These are phyloP conservation scores for Podocnemis expansa DNA, from an alignment of 2,113 vertebrate genomes.

Conservation along the genomic window DNA sequence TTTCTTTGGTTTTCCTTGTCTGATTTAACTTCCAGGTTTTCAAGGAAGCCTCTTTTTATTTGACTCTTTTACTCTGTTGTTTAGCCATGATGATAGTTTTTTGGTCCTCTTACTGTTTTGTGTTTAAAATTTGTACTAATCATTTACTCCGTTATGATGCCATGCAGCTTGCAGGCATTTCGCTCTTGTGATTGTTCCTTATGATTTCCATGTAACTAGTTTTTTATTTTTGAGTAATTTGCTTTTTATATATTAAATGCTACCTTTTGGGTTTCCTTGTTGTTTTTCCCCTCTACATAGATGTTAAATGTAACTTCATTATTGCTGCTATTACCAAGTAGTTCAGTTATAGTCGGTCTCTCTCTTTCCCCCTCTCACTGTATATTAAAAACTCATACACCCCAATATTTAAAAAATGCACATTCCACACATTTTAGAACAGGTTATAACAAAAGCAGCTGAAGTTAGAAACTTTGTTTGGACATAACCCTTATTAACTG, in stretches of 20 bases:
- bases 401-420: not conserved
- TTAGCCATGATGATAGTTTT: not conserved
- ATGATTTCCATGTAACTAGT: not conserved
- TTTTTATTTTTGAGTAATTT: not conserved
- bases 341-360: not conserved
- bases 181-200: not conserved
- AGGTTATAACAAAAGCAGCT: not conserved
- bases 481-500: not conserved
- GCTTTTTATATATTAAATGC: not conserved
- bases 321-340: not conserved
- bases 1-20: not conserved
- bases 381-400: too few relatives aligned
- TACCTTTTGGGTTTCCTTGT: not conserved
- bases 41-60: not conserved
- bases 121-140: not conserved
- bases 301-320: not conserved
- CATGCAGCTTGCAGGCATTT: not conserved
- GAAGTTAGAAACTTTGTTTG: not conserved
- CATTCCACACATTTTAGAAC: not conserved
- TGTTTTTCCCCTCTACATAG: not conserved
- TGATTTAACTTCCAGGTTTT: not conserved
- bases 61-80: not conserved
- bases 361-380: too few relatives aligned
- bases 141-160: not conserved
- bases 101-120: not conserved